Conservation (phyloP, 92 coral and sea anemone species). For the Micromussa lordhowensis region DNA sequence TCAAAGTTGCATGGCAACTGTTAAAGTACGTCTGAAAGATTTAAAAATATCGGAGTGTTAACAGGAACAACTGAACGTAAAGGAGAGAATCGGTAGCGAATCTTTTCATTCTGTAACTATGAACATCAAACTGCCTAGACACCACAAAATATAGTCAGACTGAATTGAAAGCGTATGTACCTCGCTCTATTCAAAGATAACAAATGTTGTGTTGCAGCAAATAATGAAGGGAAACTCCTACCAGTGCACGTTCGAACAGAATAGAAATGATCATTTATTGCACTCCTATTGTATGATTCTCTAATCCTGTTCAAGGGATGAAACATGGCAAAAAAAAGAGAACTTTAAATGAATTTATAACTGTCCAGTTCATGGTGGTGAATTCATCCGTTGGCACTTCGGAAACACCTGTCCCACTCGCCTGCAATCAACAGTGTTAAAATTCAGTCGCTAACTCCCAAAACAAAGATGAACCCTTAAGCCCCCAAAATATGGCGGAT, state of each 20-base stretch:
- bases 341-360: constrained; percentile 4
- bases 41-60: neutral
- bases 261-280: neutral
- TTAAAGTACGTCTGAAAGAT: neutral
- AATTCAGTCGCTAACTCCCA: neutral
- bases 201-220: neutral
- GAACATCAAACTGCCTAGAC: neutral
- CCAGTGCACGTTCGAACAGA: neutral
- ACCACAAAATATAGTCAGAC: neutral
- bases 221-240: neutral
- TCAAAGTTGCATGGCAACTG: neutral
- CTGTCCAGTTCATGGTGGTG: constrained; percentile 10
- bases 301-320: neutral
- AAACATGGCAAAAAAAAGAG: neutral
- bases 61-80: neutral
- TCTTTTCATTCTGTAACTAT: neutral
- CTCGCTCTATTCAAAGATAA: neutral
- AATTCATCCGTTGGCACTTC: neutral
- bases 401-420: constrained; percentile 27
- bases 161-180: neutral
- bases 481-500: constrained; percentile 3
- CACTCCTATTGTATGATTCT: constrained; percentile 12
- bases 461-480: constrained; percentile 4
- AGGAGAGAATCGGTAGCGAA: neutral
- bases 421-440: neutral